These are phyloP conservation scores for Drosophila atroscutellata DNA, from an alignment of 2,888 invertebrate species.

Conservation along the genomic window DNA sequence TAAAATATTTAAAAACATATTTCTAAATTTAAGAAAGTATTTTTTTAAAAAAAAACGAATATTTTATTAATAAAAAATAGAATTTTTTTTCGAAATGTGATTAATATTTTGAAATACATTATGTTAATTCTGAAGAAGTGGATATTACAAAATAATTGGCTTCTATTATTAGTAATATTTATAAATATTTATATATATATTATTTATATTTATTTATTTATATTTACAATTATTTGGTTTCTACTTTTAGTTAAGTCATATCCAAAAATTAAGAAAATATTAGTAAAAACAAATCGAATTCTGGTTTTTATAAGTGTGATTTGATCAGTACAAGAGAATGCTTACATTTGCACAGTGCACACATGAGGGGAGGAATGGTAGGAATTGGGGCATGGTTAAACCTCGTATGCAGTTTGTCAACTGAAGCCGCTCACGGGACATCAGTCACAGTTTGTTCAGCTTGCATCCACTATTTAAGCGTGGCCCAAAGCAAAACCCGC, in stretches of 20 bases:
- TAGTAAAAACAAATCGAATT: rapidly evolving
- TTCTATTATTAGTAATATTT: no score
- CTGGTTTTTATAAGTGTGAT: not conserved
- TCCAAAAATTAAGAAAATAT: not conserved
- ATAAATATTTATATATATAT: no score
- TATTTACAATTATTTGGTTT: not conserved
- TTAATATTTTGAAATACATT: not conserved
- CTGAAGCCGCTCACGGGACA: constrained; percentile 40
- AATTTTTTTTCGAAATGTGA: not conserved
- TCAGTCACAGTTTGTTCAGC: constrained; percentile 23
- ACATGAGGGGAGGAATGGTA: not conserved
- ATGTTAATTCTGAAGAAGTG: not conserved
- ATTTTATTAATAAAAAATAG: not conserved
- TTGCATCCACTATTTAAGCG: constrained; percentile 27
- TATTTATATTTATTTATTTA: no score
- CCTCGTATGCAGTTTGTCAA: constrained; percentile 49
- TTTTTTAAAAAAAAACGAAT: not conserved
- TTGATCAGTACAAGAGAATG: not conserved
- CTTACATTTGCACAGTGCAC: not conserved
- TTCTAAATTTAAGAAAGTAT: not conserved
- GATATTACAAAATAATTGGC: not conserved
- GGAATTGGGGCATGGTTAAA: constrained; percentile 4
- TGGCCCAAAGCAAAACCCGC: constrained; percentile 4
- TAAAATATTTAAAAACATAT: not conserved
- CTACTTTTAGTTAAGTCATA: not conserved